phyloP scores from a whole-genome alignment of 2,797 vertebrate species.

The Tokudaia muenninki region DNA sequence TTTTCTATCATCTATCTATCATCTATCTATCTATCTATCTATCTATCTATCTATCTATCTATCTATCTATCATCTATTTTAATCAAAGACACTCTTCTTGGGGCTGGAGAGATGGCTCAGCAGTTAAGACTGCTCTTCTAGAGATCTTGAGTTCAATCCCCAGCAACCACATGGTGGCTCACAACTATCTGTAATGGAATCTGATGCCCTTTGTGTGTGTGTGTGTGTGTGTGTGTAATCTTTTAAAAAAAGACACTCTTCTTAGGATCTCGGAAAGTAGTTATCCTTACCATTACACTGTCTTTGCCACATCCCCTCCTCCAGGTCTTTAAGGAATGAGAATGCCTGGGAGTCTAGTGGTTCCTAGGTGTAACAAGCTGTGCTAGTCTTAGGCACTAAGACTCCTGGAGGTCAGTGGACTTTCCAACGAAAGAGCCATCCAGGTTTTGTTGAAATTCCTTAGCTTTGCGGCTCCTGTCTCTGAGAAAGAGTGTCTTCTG shows the following conservation, averaged over 20 bases:
- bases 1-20: neutral
- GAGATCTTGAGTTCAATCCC: no score
- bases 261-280: neutral
- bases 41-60: no score
- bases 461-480: neutral
- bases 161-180: no score
- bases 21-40: no score
- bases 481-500: neutral
- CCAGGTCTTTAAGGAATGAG: neutral
- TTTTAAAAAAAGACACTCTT: neutral
- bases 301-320: neutral
- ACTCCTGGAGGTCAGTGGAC: neutral
- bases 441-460: slow-evolving; percentile 22
- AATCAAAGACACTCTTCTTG: neutral
- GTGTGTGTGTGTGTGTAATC: no score
- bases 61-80: neutral
- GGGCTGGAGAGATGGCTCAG: neutral
- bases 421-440: neutral
- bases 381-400: neutral
- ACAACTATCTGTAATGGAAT: no score
- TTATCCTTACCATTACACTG: no score
- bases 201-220: no score
- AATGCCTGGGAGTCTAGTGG: neutral
- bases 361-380: neutral
- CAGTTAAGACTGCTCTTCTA: no score